Conservation (phyloP, 2,888 invertebrate species). For the Drosophila multiciliata region DNA sequence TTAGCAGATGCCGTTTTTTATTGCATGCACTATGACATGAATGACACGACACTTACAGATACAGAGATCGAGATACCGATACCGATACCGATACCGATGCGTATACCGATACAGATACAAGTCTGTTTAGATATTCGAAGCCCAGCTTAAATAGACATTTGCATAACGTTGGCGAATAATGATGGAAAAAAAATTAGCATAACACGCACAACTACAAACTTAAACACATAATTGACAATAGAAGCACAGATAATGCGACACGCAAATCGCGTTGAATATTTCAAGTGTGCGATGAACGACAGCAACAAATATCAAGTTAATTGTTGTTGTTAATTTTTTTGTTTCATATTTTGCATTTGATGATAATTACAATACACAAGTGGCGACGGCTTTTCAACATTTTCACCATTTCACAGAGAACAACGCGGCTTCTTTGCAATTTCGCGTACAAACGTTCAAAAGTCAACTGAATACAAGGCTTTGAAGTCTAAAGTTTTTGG, state of each 20-base stretch:
- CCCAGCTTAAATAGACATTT: conserved; percentile 43
- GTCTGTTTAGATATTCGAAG: conserved; percentile 31
- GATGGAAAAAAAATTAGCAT: conserved; percentile 47
- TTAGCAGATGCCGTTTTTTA: conserved; percentile 36
- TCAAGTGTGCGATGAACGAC: conserved; percentile 29
- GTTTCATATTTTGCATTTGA: conserved; percentile 7
- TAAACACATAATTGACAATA: conserved; percentile 48
- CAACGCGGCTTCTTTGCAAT: conserved; percentile 48
- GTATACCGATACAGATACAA: conserved; percentile 28
- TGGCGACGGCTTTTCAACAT: conserved; percentile 68
- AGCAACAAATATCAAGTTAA: conserved; percentile 10
- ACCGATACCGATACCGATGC: conserved; percentile 34
- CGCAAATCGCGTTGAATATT: conserved; percentile 32
- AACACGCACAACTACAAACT: conserved; percentile 35
- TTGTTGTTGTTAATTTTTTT: conserved; percentile 7
- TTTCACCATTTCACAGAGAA: conserved; percentile 30
- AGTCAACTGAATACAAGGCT: conserved; percentile 62
- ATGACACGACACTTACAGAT: conserved; percentile 63
- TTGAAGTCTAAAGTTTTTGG: conserved; percentile 36
- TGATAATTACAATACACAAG: conserved; percentile 26
- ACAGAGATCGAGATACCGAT: conserved; percentile 35
- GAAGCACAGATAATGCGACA: conserved; percentile 35
- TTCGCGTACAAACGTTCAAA: conserved; percentile 66
- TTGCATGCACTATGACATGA: conserved; percentile 41
- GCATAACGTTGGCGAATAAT: conserved; percentile 61